A percentile compares a stretch with the other conserved stretches of the same genome.
Conservation (phyloP, 2,113 vertebrate species). For the Pipa parva region DNA sequence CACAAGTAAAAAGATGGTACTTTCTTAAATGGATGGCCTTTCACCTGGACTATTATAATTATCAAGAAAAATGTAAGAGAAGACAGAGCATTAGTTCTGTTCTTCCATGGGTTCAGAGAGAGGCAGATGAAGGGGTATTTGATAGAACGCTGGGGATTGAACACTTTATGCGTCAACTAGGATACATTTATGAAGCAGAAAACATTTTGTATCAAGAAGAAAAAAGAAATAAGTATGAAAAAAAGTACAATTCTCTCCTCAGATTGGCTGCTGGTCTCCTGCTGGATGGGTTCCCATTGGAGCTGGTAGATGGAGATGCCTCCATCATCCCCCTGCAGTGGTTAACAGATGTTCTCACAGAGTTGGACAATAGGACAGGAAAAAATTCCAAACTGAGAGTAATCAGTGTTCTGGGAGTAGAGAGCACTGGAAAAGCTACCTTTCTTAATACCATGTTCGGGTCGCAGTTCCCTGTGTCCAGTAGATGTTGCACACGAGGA, state of each 20-base stretch:
- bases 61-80: slow-evolving; percentile 1
- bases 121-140: slow-evolving; percentile 44
- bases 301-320: slow-evolving; percentile 67
- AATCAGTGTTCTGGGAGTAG: slow-evolving; percentile 65
- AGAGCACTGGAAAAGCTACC: slow-evolving; percentile 72
- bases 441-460: slow-evolving; percentile 74
- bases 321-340: slow-evolving; percentile 67
- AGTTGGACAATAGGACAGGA: slow-evolving; percentile 52
- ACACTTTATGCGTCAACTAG: slow-evolving; percentile 73
- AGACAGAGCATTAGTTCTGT: slow-evolving; percentile 13
- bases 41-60: slow-evolving; percentile 16
- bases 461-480: slow-evolving; percentile 59
- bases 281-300: slow-evolving; percentile 65
- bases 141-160: slow-evolving; percentile 64
- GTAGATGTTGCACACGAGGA: slow-evolving; percentile 54
- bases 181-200: slow-evolving; percentile 68
- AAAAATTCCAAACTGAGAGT: slow-evolving; percentile 57
- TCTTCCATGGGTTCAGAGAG: no score
- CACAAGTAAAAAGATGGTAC: slow-evolving; percentile 44
- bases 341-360: slow-evolving; percentile 61
- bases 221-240: not conserved
- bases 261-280: slow-evolving; percentile 56
- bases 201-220: slow-evolving; percentile 40
- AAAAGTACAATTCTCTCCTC: slow-evolving; percentile 15
- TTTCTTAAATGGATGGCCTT: slow-evolving; percentile 53